A percentile compares a stretch with the other conserved stretches of the same genome.
Evolutionary conservation across 2,797 vertebrate species (phyloP).

Genomic region (Sebastes steindachneri): DNA sequence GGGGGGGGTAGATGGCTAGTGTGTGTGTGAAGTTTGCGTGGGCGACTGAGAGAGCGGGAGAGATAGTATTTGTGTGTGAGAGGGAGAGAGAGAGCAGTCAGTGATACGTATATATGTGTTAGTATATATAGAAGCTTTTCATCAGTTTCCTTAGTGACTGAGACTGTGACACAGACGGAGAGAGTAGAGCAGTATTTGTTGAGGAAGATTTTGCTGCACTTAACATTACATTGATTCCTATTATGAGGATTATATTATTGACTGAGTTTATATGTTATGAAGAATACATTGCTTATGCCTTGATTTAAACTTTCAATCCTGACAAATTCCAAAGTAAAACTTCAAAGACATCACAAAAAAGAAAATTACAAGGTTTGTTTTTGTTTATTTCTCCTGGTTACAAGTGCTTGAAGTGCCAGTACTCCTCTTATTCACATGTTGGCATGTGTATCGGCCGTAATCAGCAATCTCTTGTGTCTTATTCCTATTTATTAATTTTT

Average conservation of each 20-base stretch:
- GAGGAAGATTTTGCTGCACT: not conserved
- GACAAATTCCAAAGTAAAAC: not conserved
- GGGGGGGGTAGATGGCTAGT: not conserved
- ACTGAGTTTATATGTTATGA: not conserved
- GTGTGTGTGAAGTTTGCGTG: slow-evolving; percentile 61
- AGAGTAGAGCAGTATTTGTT: not conserved
- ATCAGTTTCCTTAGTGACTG: slow-evolving; percentile 78
- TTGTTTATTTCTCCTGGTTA: not conserved
- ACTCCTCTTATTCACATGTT: no score
- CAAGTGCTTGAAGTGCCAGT: no score
- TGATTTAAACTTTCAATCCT: not conserved
- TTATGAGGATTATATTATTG: not conserved
- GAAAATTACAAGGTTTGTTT: not conserved
- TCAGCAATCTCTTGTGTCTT: no score
- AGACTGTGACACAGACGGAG: slow-evolving; percentile 10
- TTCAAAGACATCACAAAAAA: not conserved
- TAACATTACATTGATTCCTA: slow-evolving; percentile 2
- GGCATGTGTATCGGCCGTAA: no score
- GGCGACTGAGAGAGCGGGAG: slow-evolving; percentile 43
- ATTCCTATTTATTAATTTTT: no score
- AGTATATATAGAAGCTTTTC: slow-evolving; percentile 74
- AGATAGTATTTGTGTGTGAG: slow-evolving; percentile 15
- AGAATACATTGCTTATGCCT: not conserved
- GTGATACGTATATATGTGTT: slow-evolving; percentile 56
- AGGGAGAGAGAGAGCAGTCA: slow-evolving; percentile 33